Conservation (phyloP, 2,888 invertebrate genomes). For the Hetaerina titia region DNA sequence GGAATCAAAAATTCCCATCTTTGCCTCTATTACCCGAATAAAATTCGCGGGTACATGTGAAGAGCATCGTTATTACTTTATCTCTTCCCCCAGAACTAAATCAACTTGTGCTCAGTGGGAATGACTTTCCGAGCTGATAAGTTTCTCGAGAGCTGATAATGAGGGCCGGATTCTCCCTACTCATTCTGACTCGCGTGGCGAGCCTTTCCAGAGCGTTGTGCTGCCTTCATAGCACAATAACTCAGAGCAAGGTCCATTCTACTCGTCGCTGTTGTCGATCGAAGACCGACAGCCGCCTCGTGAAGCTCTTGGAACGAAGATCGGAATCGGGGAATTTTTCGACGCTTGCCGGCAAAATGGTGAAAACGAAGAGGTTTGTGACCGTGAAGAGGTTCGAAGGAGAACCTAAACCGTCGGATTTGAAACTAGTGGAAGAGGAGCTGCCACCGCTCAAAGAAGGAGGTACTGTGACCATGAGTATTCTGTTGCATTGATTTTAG, state of each 20-base stretch:
- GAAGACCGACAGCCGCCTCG: neutral
- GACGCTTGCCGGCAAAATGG: conserved; percentile 74
- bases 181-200: neutral
- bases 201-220: neutral
- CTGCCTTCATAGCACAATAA: neutral
- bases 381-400: conserved; percentile 83
- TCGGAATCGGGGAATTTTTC: neutral
- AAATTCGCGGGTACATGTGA: too few species aligned
- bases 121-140: neutral
- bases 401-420: conserved; percentile 83
- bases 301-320: neutral
- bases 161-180: neutral
- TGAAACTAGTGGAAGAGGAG: conserved; percentile 84
- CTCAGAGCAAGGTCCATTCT: neutral
- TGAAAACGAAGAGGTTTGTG: conserved; percentile 83
- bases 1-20: too few species aligned
- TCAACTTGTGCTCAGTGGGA: neutral
- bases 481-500: too few species aligned
- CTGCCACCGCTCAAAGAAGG: conserved; percentile 83
- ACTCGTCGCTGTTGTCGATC: neutral
- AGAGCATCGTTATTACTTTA: too few species aligned
- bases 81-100: neutral
- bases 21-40: too few species aligned
- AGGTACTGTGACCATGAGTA: conserved; percentile 78
- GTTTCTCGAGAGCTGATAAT: neutral